phyloP scores from a whole-genome alignment of 2,797 vertebrate species.

The Eidolon dupreanum region DNA sequence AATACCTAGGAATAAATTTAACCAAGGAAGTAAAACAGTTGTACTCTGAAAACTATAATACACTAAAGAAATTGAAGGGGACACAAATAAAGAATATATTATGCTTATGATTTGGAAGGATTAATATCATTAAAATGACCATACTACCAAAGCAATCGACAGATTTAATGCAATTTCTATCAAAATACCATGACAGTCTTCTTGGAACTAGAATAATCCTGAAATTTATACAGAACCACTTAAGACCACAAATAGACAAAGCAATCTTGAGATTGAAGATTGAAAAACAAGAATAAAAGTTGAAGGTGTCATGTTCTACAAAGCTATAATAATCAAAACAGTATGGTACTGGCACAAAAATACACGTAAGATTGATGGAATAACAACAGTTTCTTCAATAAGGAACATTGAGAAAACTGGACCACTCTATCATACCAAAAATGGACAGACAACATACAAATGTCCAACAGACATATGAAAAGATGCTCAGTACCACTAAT shows the following conservation, averaged over 20 bases:
- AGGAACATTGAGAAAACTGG: neutral
- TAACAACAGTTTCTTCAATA: neutral
- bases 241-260: neutral
- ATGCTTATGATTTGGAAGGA: neutral
- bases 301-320: neutral
- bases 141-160: neutral
- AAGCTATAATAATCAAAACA: neutral
- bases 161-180: neutral
- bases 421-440: neutral
- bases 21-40: neutral
- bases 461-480: neutral
- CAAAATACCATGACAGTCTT: neutral
- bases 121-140: neutral
- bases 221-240: neutral
- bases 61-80: neutral
- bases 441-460: neutral
- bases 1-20: neutral
- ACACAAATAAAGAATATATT: neutral
- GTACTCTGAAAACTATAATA: neutral
- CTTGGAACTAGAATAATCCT: neutral
- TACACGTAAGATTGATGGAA: no score
- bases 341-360: neutral
- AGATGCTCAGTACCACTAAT: neutral
- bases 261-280: neutral
- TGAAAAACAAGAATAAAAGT: neutral